Base-by-base conservation (phyloP, 2,888 invertebrate species). In the Deilephila elpenor region DNA sequence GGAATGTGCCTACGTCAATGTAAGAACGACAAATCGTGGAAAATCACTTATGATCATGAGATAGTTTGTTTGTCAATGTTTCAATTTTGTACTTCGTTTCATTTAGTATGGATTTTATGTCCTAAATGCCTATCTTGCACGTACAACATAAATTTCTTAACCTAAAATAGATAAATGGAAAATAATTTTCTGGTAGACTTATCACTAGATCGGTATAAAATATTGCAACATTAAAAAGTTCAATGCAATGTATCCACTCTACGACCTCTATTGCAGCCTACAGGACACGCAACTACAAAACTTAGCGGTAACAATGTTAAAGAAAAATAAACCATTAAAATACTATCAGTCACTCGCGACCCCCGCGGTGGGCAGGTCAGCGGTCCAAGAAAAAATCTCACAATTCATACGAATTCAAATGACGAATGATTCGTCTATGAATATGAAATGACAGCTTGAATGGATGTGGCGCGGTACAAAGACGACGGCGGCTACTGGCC, bases 261-360 rank as follows among this genome's bases (percentile, higher is more conserved):
- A 19, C 8, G 19, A 59, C 25, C 70, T 64, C 51, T 71, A 72
- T 62, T 56, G 73, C 78, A 72, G 78, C 74, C 78, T 79, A 79
- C 78, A 81, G 77, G 80, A 81, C 82, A 82, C 83, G 82, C 84
- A 86, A 88, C 89, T 87, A 91, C 91, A 91, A 91, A 91, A 91
- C 91, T 89, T 87, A 79, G 85, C 90, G 91, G 93, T 93, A 92
- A 91, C 89, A 93, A 93, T 91, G 90, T 90, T 90, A 90, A 92
- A 92, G 90, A 93, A 93, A 93, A 94, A 94, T 93, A 92, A 93
- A 93, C 91, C 92, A 94, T 94, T 93, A 93, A 92, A 93, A 93
- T 87, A 90, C 88, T 93, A 94, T 93, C 92, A 93, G 92, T 93
- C 93, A 93, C 86, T 80, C 83, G 84, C 89, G 91, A 91, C 91